Conservation (phyloP, 2,888 invertebrate species). For the Orthonychiurus folsomi region DNA sequence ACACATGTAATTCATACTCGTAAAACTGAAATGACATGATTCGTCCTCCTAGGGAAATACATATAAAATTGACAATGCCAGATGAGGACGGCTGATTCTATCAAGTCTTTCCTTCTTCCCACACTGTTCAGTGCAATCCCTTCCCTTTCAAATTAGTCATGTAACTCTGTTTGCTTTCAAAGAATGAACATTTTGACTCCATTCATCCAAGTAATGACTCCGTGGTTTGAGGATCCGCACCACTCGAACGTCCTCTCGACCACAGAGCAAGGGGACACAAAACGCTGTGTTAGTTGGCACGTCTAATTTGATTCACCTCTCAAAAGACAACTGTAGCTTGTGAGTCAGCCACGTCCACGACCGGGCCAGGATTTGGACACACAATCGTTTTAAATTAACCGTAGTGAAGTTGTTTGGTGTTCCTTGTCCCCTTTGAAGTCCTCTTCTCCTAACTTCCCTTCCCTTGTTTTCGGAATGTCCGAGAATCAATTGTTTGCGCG, state of each 20-base stretch:
- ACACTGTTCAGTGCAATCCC: no score
- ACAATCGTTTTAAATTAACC: conserved; percentile 9
- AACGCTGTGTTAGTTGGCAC: neutral
- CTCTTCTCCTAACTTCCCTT: neutral
- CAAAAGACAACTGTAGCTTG: neutral
- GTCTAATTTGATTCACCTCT: neutral
- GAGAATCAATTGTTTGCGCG: neutral
- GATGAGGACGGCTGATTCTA: no score
- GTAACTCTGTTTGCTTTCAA: no score
- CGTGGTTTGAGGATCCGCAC: no score
- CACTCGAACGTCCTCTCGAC: neutral
- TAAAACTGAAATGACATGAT: no score
- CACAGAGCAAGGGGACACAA: neutral
- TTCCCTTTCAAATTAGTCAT: no score
- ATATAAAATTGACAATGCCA: no score
- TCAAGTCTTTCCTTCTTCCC: no score
- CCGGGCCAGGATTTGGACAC: neutral
- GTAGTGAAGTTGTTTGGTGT: neutral
- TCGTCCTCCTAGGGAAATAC: no score
- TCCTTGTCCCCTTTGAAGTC: conserved; percentile 1
- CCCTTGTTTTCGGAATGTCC: neutral
- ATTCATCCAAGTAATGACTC: no score
- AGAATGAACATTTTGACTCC: no score
- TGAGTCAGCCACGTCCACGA: neutral
- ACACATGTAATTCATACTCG: no score